Evolutionary conservation across 2,797 vertebrate species (phyloP), one percentile per base, ranked within the genome.

Genomic region (Allobates femoralis): DNA sequence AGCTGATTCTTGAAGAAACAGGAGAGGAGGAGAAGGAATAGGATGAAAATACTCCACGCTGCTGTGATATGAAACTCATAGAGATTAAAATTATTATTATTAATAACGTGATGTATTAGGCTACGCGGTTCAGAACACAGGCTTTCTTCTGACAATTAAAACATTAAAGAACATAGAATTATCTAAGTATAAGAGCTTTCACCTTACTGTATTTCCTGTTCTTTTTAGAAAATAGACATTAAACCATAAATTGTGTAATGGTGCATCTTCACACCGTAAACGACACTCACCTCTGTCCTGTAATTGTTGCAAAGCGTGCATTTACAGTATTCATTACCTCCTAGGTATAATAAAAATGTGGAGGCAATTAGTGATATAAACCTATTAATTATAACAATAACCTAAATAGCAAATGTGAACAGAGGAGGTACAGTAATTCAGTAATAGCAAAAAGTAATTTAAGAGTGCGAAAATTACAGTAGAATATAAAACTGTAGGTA

Each of bases 361-460:
- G 73, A 21, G 28, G 55, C 62, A 86, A 64, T 74, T 86, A 73
- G 30, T 19, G 14, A 79, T 80, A 69, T 37, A 74, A 86, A 53
- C 34, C 67, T 74, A 86, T 86, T 81, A 55, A 86, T 81, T 81
- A 74, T 55, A 56, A 55, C 37, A 73, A 67, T 73, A 80, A 85
- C 26, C 62, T 32, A 66, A 30, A 66, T 66, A n/a, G 56, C 21
- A 18, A 85, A 79, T 73, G 37, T 58, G 23, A 79, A 30, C 56
- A 30, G 26, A 74, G 34, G 55, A 74, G 74, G 75, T 58, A 55
- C 51, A 81, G 60, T 51, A 71, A 41, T 41, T 41, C 37, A 41
- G 37, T 41, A 41, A 41, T 8, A 41, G 37, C 37, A 41, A 41
- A 41, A 41, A 41, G 37, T 41, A 4, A 41, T 41, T 41, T 41